Percentiles rank a stretch among this genome's conserved stretches.
These are phyloP conservation scores for Cotesia glomerata DNA, from an alignment of 1,140 invertebrate species.

Conservation along the genomic window DNA sequence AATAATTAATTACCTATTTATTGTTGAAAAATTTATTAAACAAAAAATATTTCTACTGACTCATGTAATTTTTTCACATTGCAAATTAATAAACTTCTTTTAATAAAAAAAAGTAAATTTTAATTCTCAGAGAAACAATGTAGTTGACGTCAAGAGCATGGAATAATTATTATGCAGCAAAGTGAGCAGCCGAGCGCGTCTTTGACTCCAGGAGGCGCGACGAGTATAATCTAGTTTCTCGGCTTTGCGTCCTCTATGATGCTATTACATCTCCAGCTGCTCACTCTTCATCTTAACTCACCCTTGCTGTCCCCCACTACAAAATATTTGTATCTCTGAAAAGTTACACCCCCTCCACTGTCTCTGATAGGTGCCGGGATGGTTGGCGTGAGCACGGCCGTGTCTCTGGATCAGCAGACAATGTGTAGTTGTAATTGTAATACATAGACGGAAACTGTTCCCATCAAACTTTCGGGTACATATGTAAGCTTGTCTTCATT, in stretches of 20 bases:
- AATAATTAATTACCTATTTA: too few relatives aligned
- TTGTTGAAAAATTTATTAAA: too few relatives aligned
- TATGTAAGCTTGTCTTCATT: neutral
- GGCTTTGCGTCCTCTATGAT: constrained; percentile 20
- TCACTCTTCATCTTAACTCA: constrained; percentile 5
- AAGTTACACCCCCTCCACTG: too few relatives aligned
- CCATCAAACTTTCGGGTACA: constrained; percentile 31
- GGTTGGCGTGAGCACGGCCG: too few relatives aligned
- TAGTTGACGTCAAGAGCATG: constrained; percentile 25
- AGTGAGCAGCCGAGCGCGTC: constrained; percentile 40
- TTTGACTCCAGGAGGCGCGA: constrained; percentile 18
- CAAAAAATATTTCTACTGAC: too few relatives aligned
- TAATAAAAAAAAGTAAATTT: too few relatives aligned
- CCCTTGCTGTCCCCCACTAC: neutral
- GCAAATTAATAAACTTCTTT: too few relatives aligned
- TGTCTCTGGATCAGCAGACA: too few relatives aligned
- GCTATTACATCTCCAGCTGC: constrained; percentile 16
- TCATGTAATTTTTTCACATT: too few relatives aligned
- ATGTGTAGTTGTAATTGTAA: too few relatives aligned
- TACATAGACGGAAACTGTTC: constrained; percentile 9
- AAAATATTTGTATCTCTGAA: too few relatives aligned
- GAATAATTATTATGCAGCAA: constrained; percentile 45
- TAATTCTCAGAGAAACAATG: neutral
- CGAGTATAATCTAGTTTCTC: constrained; percentile 42
- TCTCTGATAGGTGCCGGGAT: too few relatives aligned